Conservation (phyloP, 2,888 invertebrate genomes). For the Electrophaes corylata region DNA sequence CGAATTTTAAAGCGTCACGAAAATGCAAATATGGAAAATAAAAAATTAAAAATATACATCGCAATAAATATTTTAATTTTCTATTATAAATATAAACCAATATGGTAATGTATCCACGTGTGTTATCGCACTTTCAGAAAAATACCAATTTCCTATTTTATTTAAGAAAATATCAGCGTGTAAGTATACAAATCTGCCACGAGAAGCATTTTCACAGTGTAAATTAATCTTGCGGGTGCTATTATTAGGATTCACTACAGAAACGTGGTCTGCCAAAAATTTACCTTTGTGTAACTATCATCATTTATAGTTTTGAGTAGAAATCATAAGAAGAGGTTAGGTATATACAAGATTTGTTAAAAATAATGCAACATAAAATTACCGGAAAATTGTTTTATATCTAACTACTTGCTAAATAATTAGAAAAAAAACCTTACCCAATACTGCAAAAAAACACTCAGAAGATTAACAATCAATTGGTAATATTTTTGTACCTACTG, state of each 20-base stretch:
- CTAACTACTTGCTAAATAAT: not conserved
- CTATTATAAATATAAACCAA: not conserved
- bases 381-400: too few relatives aligned
- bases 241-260: too few relatives aligned
- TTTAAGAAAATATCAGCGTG: not conserved
- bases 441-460: not conserved
- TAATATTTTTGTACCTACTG: not conserved
- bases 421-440: not conserved
- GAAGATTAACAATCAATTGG: not conserved
- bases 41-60: conserved; percentile 20
- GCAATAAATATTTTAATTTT: not conserved
- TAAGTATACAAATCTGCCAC: not conserved
- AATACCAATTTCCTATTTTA: not conserved
- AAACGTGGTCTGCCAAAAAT: too few relatives aligned
- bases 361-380: too few relatives aligned
- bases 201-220: not conserved
- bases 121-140: conserved; percentile 21
- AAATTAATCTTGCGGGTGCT: too few relatives aligned
- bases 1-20: conserved; percentile 46
- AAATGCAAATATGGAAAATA: conserved; percentile 14
- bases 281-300: too few relatives aligned
- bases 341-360: too few relatives aligned
- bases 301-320: too few relatives aligned
- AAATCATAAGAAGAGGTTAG: too few relatives aligned
- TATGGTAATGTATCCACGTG: not conserved